Percentiles rank a stretch among this genome's conserved stretches.
These are phyloP conservation scores for Calephelis virginiensis DNA, from an alignment of 1,140 invertebrate species.

Conservation along the genomic window DNA sequence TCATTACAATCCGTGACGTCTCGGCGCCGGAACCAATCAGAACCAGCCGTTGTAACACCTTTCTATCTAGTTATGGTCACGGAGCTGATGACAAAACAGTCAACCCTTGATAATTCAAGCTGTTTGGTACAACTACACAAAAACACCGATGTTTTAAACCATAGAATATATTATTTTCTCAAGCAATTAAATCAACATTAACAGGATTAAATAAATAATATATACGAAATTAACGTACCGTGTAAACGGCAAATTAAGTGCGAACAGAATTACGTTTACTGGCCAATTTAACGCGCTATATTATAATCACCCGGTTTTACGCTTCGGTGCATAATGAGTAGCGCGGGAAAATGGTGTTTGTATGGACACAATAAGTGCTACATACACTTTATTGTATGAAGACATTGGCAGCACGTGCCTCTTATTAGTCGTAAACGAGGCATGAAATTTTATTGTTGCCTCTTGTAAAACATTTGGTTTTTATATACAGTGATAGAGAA, in stretches of 20 bases:
- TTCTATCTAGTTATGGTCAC: too few relatives aligned
- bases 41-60: too few relatives aligned
- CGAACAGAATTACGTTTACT: slow-evolving; percentile 26
- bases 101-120: too few relatives aligned
- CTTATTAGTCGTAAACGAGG: slow-evolving; percentile 1
- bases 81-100: too few relatives aligned
- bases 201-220: neutral
- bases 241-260: slow-evolving; percentile 26
- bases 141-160: too few relatives aligned
- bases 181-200: too few relatives aligned
- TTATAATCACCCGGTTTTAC: slow-evolving; percentile 16
- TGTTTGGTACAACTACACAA: too few relatives aligned
- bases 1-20: too few relatives aligned
- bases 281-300: slow-evolving; percentile 27
- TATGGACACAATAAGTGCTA: neutral
- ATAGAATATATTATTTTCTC: too few relatives aligned
- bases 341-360: neutral
- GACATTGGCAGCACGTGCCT: slow-evolving; percentile 5
- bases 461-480: neutral
- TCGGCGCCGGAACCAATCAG: too few relatives aligned
- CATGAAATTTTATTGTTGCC: slow-evolving; percentile 12
- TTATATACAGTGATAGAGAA: neutral
- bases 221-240: slow-evolving; percentile 25
- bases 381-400: neutral
- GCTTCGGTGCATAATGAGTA: slow-evolving; percentile 5